Evolutionary conservation across 2,888 invertebrate genomes (phyloP).

Genomic region (Drosophila peninsularis): DNA sequence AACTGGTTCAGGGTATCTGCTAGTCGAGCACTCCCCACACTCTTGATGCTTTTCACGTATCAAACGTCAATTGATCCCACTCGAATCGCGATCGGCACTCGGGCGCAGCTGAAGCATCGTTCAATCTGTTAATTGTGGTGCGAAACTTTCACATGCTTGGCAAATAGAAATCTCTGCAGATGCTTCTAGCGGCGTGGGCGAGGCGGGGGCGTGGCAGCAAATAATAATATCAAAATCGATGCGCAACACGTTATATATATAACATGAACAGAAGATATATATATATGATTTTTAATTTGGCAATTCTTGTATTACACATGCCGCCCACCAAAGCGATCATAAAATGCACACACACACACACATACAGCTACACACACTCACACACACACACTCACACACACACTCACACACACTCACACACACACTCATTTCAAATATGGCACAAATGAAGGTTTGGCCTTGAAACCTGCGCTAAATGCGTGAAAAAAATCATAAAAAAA

Average conservation of each 20-base stretch:
- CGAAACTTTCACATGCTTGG: slow-evolving; percentile 48
- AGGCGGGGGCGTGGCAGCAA: not conserved
- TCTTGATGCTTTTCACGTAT: no score
- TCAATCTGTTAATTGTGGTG: slow-evolving; percentile 30
- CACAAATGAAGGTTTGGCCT: slow-evolving; percentile 74
- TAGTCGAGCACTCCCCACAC: not conserved
- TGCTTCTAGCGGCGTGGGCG: slow-evolving; percentile 26
- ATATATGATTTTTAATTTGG: slow-evolving; percentile 36
- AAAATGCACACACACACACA: slow-evolving; percentile 11
- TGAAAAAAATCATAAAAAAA: slow-evolving; percentile 31
- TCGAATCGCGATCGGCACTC: slow-evolving; percentile 18
- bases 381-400: not conserved
- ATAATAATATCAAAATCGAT: slow-evolving; percentile 50
- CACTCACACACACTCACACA: not conserved
- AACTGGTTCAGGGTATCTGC: no score
- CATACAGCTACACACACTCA: not conserved
- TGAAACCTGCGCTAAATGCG: slow-evolving; percentile 65
- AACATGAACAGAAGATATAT: not conserved
- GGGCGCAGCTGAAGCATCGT: slow-evolving; percentile 30
- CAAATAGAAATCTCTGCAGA: slow-evolving; percentile 52
- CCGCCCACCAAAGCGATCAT: slow-evolving; percentile 36
- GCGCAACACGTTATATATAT: slow-evolving; percentile 7
- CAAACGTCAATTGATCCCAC: slow-evolving; percentile 5
- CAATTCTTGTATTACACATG: slow-evolving; percentile 59
- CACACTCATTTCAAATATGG: slow-evolving; percentile 47